Percentiles rank a stretch among this genome's conserved stretches.
Conservation (phyloP, 2,888 invertebrate species). For the Alcis repandata region DNA sequence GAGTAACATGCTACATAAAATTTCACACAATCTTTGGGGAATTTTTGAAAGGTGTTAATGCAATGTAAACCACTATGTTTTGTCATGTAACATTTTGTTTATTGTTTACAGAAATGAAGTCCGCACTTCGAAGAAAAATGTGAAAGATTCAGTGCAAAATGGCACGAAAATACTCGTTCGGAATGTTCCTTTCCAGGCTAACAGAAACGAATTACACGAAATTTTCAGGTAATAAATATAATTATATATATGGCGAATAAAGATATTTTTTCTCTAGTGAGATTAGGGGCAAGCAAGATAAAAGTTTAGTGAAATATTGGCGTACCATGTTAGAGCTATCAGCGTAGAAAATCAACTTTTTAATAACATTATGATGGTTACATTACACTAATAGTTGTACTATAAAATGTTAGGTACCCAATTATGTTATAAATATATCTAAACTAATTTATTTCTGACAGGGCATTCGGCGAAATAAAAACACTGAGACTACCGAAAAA, state of each 20-base stretch:
- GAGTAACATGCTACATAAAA: no score
- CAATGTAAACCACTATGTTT: neutral
- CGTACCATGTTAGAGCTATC: neutral
- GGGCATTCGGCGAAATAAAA: constrained; percentile 97
- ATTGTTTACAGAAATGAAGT: constrained; percentile 87
- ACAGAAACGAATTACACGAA: constrained; percentile 92
- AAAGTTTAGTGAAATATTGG: neutral
- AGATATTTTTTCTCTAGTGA: no score
- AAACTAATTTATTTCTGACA: constrained; percentile 60
- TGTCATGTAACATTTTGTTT: constrained; percentile 11
- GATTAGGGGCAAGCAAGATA: no score
- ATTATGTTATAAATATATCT: neutral
- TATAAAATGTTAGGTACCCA: neutral
- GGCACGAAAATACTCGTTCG: constrained; percentile 96
- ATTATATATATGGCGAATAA: no score
- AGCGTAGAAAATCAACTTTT: no score
- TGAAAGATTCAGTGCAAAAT: constrained; percentile 88
- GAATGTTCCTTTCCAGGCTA: constrained; percentile 99
- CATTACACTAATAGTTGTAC: no score
- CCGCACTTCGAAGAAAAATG: constrained; percentile 85
- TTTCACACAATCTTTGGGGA: neutral
- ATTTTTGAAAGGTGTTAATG: neutral
- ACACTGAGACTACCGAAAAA: constrained; percentile 96
- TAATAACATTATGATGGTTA: no score
- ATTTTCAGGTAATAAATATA: constrained; percentile 96